Conservation (phyloP, 1,140 invertebrate species). For the Brachionus sp. region DNA sequence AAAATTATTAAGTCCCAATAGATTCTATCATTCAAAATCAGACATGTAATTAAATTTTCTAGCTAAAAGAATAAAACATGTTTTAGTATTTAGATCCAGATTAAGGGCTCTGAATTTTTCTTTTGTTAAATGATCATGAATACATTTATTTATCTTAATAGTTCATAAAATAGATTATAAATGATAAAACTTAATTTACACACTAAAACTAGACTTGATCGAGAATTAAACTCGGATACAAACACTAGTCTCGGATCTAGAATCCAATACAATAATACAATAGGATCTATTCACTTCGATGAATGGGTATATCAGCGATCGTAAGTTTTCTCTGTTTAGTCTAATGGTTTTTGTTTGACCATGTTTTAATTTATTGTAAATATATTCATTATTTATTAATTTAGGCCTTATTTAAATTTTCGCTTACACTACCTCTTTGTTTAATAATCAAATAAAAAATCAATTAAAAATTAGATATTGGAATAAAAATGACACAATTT, state of each 20-base stretch:
- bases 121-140: background rate
- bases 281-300: background rate
- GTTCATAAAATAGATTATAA: constrained; percentile 5
- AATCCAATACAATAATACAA: background rate
- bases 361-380: constrained; percentile 12
- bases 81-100: constrained; percentile 21
- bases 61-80: background rate
- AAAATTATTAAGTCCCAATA: background rate
- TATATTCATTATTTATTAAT: background rate
- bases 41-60: background rate
- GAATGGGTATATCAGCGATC: background rate
- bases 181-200: constrained; percentile 23
- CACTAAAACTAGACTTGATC: background rate
- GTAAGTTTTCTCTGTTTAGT: background rate
- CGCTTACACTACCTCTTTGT: background rate
- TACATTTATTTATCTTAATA: constrained; percentile 16
- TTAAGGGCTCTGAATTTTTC: constrained; percentile 20
- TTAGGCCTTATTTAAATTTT: background rate
- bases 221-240: background rate
- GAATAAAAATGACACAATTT: background rate
- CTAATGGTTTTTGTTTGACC: background rate
- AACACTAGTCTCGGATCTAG: background rate
- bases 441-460: background rate
- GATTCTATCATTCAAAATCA: background rate
- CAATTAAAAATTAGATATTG: background rate